phyloP scores from a whole-genome alignment of 1,140 invertebrate species.

The Pachypeltis micranthus region DNA sequence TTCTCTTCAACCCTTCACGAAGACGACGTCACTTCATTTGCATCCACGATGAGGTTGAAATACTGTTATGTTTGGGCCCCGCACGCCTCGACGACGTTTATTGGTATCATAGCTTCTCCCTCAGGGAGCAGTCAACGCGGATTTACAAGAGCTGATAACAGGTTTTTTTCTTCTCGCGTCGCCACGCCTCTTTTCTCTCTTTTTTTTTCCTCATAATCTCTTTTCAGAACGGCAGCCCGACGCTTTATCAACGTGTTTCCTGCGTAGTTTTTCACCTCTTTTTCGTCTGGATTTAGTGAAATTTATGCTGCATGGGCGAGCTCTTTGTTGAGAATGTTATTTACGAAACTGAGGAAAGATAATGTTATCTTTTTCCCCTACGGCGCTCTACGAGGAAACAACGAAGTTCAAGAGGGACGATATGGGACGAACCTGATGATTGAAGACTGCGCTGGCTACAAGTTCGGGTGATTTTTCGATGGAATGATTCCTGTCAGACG shows the following conservation, averaged over 20 bases:
- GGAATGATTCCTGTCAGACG: too few relatives aligned
- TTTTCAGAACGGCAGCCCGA: background rate
- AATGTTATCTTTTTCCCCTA: too few relatives aligned
- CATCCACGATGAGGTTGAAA: conserved; percentile 6
- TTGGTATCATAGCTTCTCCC: conserved; percentile 8
- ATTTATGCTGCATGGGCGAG: too few relatives aligned
- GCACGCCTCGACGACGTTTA: background rate
- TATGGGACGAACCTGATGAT: too few relatives aligned
- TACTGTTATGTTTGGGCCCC: conserved; percentile 6
- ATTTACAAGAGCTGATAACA: conserved; percentile 8
- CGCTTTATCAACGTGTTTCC: background rate
- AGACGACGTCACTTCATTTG: background rate
- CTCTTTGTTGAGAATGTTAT: too few relatives aligned
- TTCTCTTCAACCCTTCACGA: background rate
- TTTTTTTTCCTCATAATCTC: background rate
- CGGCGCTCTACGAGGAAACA: too few relatives aligned
- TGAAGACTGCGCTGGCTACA: too few relatives aligned
- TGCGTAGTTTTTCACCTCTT: too few relatives aligned
- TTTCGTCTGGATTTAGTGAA: too few relatives aligned
- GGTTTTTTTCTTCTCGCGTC: background rate
- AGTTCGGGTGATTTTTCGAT: too few relatives aligned
- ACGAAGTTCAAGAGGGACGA: too few relatives aligned
- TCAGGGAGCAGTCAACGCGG: conserved; percentile 3
- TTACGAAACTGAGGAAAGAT: too few relatives aligned
- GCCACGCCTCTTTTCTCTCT: background rate